Evolutionary conservation across 2,797 vertebrate genomes (phyloP).

Genomic region (Hippoglossus hippoglossus): DNA sequence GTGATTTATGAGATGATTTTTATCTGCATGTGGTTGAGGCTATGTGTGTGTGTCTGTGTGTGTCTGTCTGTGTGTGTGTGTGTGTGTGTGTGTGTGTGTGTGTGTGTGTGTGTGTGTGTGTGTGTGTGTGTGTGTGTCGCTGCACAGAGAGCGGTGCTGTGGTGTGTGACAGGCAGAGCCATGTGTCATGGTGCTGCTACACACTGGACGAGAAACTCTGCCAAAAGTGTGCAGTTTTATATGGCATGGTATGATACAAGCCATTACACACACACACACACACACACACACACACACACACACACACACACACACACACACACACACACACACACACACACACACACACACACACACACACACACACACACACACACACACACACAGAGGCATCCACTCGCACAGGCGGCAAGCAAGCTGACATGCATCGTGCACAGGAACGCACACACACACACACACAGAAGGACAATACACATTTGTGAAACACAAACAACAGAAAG

Average conservation of each 20-base stretch:
- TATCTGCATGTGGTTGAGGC: constrained; percentile 54
- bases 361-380: no score
- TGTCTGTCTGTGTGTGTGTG: constrained; percentile 58
- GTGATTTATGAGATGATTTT: constrained; percentile 69
- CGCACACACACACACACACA: constrained; percentile 2
- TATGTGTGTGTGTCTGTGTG: no score
- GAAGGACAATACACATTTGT: not conserved
- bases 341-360: constrained; percentile 58
- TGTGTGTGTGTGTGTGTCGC: constrained; percentile 31
- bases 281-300: constrained; percentile 11
- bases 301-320: constrained; percentile 41
- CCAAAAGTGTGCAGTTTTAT: constrained; percentile 61
- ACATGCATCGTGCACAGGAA: not conserved
- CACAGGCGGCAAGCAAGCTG: constrained; percentile 19
- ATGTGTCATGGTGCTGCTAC: constrained; percentile 60
- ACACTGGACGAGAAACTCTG: constrained; percentile 61
- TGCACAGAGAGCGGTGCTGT: constrained; percentile 29
- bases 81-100: constrained; percentile 30
- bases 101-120: constrained; percentile 15
- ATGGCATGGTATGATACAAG: constrained; percentile 57
- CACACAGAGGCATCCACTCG: constrained; percentile 54
- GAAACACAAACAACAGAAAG: constrained; percentile 31
- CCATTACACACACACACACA: constrained; percentile 69
- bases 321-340: constrained; percentile 58
- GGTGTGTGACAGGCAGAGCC: constrained; percentile 64